Conservation (phyloP, 2,797 vertebrate species). For the Octomys mimax region DNA sequence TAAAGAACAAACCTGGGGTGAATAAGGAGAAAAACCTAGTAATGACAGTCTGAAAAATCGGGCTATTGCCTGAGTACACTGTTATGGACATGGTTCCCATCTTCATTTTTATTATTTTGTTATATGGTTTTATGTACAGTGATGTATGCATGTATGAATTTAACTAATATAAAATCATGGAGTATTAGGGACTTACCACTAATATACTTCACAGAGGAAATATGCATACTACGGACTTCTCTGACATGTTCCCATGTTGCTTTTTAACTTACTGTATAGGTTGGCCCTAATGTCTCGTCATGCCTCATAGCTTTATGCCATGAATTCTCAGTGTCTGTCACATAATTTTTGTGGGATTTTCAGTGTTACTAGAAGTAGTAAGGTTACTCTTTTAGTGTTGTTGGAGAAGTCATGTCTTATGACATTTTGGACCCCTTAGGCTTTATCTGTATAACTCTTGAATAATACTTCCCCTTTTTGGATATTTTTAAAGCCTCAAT, state of each 20-base stretch:
- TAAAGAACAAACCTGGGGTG: background rate
- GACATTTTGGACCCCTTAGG: background rate
- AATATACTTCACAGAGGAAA: background rate
- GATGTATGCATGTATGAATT: background rate
- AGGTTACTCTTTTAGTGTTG: background rate
- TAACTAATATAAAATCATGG: background rate
- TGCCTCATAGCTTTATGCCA: background rate
- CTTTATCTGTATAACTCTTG: background rate
- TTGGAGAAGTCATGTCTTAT: background rate
- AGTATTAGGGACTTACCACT: background rate
- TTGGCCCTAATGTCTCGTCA: background rate
- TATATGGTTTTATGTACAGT: background rate
- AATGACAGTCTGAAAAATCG: background rate
- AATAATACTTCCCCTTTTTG: constrained; percentile 4
- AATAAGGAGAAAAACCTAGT: constrained; percentile 17
- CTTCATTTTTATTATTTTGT: background rate
- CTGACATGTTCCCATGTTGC: background rate
- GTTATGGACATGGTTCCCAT: background rate
- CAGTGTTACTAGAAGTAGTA: background rate
- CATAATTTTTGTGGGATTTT: background rate
- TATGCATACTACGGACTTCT: background rate
- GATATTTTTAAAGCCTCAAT: background rate
- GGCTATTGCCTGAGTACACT: background rate
- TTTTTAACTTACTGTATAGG: background rate
- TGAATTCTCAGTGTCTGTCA: background rate